Evolutionary conservation across 2,797 vertebrate species (phyloP), one percentile per base, ranked within the genome.

Genomic region (Morelia viridis): DNA sequence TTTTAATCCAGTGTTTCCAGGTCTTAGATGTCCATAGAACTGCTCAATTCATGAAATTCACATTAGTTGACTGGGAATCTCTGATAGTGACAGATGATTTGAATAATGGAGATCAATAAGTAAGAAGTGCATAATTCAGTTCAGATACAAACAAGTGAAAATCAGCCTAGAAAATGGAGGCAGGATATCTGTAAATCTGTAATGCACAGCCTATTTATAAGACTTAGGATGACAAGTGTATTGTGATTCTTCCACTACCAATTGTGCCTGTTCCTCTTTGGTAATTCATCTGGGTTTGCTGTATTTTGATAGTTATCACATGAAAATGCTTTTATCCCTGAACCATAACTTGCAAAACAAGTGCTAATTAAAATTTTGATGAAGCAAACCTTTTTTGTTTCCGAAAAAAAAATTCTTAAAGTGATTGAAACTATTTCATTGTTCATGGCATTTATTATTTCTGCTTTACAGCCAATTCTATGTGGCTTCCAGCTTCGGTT

Each of bases 51-150:
- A 91, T 93, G 13, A 2, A 61, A 22, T 90, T 68, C 76, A 76
- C 90, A 92, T 94, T 91, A 94, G 83, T 65, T 91, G 89, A 57
- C 88, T 90, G 57, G 93, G 5, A 94, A 90, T 83, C 84, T 93
- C 57, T 88, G 2, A 56, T 86, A 91, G 62, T 90, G 89, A 92
- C 86, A 94, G 62, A 93, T 94, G 64, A 80, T 89, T 90, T 62
- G 90, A 53, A 76, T 91, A 91, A 92, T 91, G n/a, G 84, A 93
- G 92, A 94, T 93, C 89, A 94, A 89, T 92, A 93, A 88, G n/a
- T 35, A 95, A 93, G 60, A 92, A 92, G 35, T 88, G 83, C 85
- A 41, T 31, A 91, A 92, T 94, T 93, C 92, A 92, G 57, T 92
- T 94, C 57, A 93, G 35, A 91, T 94, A 85, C 91, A 87, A 93